These are phyloP conservation scores for Decapterus maruadsi DNA, from an alignment of 2,797 vertebrate genomes.

Conservation along the genomic window DNA sequence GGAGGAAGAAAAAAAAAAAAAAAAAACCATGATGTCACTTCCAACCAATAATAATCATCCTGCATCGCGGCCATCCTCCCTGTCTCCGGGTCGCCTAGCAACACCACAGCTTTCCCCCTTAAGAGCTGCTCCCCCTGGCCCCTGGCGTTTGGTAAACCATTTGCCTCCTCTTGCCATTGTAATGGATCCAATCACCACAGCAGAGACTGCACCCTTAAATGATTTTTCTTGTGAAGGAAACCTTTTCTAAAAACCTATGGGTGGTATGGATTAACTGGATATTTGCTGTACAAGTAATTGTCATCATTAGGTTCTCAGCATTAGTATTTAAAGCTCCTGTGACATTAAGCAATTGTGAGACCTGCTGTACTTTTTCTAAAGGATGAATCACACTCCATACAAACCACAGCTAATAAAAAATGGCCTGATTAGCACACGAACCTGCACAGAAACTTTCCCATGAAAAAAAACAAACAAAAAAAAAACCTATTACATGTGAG, in stretches of 20 bases:
- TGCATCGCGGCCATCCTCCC: conserved; percentile 84
- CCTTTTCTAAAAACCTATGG: conserved; percentile 13
- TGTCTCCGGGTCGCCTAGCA: conserved; percentile 82
- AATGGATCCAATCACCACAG: conserved; percentile 76
- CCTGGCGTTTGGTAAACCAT: conserved; percentile 75
- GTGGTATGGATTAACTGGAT: neutral
- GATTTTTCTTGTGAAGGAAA: conserved; percentile 21
- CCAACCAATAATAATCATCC: conserved; percentile 86
- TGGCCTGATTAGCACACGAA: conserved; percentile 6
- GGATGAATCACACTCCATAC: conserved; percentile 11
- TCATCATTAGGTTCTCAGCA: neutral
- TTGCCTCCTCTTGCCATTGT: conserved; percentile 75
- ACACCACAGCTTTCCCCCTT: conserved; percentile 80
- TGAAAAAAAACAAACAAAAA: neutral
- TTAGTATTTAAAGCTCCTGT: neutral
- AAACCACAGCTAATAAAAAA: conserved; percentile 34
- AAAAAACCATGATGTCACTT: conserved; percentile 84
- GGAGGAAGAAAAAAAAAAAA: neutral
- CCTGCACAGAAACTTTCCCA: conserved; percentile 7
- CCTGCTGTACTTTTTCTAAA: conserved; percentile 7
- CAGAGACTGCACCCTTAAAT: conserved; percentile 60
- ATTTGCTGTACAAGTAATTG: neutral
- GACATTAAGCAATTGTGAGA: conserved; percentile 15
- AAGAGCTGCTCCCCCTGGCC: conserved; percentile 62
- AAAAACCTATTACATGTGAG: neutral